Evolutionary conservation across 1,140 invertebrate species (phyloP).

Genomic region (Homarus americanus): DNA sequence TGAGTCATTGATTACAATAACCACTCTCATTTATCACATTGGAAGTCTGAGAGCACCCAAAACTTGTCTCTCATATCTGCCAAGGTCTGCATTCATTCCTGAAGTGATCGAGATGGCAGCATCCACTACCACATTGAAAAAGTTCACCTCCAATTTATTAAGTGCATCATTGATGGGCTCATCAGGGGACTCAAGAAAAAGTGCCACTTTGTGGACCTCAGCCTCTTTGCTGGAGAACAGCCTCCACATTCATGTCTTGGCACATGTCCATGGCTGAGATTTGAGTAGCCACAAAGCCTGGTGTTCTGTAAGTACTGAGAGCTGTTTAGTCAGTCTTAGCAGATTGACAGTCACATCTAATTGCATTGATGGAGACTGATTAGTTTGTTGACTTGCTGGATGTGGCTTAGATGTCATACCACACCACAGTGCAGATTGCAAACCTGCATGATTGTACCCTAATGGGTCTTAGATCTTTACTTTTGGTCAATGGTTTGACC

Average conservation of each 20-base stretch:
- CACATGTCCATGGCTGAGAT: constrained; percentile 37
- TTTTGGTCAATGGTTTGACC: constrained; percentile 7
- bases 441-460: constrained; percentile 48
- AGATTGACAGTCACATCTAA: constrained; percentile 36
- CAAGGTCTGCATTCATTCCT: too few species aligned
- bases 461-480: constrained; percentile 13
- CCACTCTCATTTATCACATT: too few species aligned
- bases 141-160: constrained; percentile 25
- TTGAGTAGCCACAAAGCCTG: constrained; percentile 31
- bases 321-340: not conserved
- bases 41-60: too few species aligned
- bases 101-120: too few species aligned
- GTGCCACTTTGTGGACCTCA: constrained; percentile 30
- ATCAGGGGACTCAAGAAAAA: constrained; percentile 34
- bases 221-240: constrained; percentile 42
- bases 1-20: too few species aligned
- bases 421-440: constrained; percentile 49
- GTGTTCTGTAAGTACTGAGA: constrained; percentile 43
- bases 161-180: constrained; percentile 33
- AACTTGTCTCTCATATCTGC: too few species aligned
- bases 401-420: constrained; percentile 19
- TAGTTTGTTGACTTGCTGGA: constrained; percentile 19
- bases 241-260: constrained; percentile 51
- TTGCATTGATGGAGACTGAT: constrained; percentile 1
- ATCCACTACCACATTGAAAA: too few species aligned